Base-by-base conservation (phyloP, 2,888 invertebrate genomes). In the Macaria notata region DNA sequence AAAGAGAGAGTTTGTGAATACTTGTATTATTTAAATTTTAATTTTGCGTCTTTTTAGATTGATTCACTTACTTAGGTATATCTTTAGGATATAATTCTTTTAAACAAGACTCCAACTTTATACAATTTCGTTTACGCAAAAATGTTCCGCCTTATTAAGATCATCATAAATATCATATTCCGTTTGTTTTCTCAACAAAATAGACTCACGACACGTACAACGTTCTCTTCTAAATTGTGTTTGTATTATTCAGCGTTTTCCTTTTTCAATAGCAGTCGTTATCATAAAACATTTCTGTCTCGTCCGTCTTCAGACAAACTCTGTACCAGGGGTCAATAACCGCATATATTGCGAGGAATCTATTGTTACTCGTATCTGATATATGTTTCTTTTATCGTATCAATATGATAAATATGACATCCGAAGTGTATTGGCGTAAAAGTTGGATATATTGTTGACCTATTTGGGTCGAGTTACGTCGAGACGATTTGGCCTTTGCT, bases 321-420 rank as follows among this genome's bases (percentile, higher is more conserved):
- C 38, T 47, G 42, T 39, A 29, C 19, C 43, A 49, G 59, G 59
- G 69, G 65, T 68, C 72, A 72, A 67, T 73, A 73, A 64, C 64
- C 58, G 58, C 46, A 50, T 56, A 53, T 57, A 59, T 45, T 59
- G 59, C 62, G 57, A 59, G 61, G 61, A 62, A 67, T 51, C 59
- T 63, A 67, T 70, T 70, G 66, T 70, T 59, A 41, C n/a, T 8
- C 5, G 33, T 36, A 58, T 45, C 50, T 53, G 8, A 53, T 55
- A 59, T 62, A 62, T 54, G 54, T 64, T 69, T 55, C 61, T n/a
- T 19, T 60, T 45, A 54, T 58, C 41, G 46, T 56, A 56, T 54
- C 62, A 46, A 19, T 51, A 59, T 66, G 67, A 71, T 72, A 57
- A 65, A 71, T 71, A 58, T 54, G 54, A 54, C 44, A 50, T 46